Evolutionary conservation across 2,113 vertebrate genomes (phyloP), one percentile per base, ranked within the genome.

Genomic region (Eulacestoma nigropectus): DNA sequence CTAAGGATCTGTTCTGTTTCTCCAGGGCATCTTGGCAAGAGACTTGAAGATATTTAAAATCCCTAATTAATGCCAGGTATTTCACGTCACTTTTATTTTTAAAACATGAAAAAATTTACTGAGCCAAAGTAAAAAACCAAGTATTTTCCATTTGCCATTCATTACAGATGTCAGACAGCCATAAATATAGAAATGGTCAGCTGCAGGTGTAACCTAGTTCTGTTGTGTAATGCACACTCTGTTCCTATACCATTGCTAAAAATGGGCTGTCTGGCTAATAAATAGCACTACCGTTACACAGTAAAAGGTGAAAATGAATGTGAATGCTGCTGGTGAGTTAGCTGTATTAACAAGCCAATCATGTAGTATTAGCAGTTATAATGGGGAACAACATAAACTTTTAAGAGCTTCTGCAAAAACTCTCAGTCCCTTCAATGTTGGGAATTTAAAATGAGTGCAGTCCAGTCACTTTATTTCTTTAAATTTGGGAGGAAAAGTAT

Each of bases 61-160:
- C 49, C 23, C 60, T 91, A 96, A 97, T 97, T 97, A 96, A 93
- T 95, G 73, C 79, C 96, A 96, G 79, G 65, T 94, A 89, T 95
- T 93, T 85, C 62, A 84, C 90, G 95, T 95, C 1, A 5, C 73
- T 97, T 97, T 94, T 95, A 96, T 95, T 97, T 97, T 96, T 96
- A 96, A 96, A 96, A 91, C 65, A 77, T 90, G 41, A 90, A 89
- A 93, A 93, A 81, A 77, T 88, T 64, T 37, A 30, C 65, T 68
- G 65, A 92, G 59, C 84, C 55, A 81, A 76, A 89, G 75, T 72
- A 79, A 92, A 93, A 94, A 69, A 62, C 84, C 84, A 96, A 95
- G 74, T 87, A 96, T 86, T 94, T 95, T 92, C 93, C 93, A 96
- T 96, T 97, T 96, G 74, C 84, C 50, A 62, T 96, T 94, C 86